Percentiles rank a stretch among this genome's conserved stretches.
These are phyloP conservation scores for Drosophila kanapiae DNA, from an alignment of 1,140 invertebrate genomes.

Conservation along the genomic window DNA sequence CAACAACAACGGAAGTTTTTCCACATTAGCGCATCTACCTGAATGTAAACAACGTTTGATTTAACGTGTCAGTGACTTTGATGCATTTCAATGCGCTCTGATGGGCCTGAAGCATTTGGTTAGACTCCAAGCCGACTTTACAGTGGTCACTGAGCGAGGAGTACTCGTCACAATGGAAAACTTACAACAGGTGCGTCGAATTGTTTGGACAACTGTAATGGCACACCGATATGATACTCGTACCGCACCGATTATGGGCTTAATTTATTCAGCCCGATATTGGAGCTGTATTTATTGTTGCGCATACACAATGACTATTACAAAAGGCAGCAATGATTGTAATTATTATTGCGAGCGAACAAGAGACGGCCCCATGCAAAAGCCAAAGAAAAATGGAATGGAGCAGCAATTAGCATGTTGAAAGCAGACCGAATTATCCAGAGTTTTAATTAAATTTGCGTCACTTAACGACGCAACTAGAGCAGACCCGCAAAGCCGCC, in stretches of 20 bases:
- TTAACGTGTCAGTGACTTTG: slow-evolving; percentile 53
- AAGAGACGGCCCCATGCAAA: slow-evolving; percentile 16
- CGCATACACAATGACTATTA: slow-evolving; percentile 15
- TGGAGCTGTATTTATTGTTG: slow-evolving; percentile 33
- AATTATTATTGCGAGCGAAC: slow-evolving; percentile 30
- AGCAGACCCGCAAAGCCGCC: not conserved
- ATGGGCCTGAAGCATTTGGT: slow-evolving; percentile 53
- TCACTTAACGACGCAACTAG: slow-evolving; percentile 31
- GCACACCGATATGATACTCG: slow-evolving; percentile 29
- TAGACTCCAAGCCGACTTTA: slow-evolving; percentile 23
- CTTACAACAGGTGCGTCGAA: slow-evolving; percentile 17
- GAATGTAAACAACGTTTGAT: slow-evolving; percentile 12
- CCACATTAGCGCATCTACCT: not conserved
- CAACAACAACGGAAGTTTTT: slow-evolving; percentile 9
- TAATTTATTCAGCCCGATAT: slow-evolving; percentile 53
- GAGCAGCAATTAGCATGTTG: slow-evolving; percentile 57
- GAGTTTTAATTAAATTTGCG: slow-evolving; percentile 60
- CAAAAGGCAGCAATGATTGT: slow-evolving; percentile 21
- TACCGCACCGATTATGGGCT: slow-evolving; percentile 54
- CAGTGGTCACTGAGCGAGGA: not conserved
- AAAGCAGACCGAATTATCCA: slow-evolving; percentile 53
- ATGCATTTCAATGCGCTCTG: slow-evolving; percentile 64
- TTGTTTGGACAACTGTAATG: slow-evolving; percentile 39
- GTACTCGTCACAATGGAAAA: slow-evolving; percentile 2
- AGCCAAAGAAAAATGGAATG: slow-evolving; percentile 14